These are phyloP conservation scores for Nestor notabilis DNA, from an alignment of 2,113 vertebrate species.

Conservation along the genomic window DNA sequence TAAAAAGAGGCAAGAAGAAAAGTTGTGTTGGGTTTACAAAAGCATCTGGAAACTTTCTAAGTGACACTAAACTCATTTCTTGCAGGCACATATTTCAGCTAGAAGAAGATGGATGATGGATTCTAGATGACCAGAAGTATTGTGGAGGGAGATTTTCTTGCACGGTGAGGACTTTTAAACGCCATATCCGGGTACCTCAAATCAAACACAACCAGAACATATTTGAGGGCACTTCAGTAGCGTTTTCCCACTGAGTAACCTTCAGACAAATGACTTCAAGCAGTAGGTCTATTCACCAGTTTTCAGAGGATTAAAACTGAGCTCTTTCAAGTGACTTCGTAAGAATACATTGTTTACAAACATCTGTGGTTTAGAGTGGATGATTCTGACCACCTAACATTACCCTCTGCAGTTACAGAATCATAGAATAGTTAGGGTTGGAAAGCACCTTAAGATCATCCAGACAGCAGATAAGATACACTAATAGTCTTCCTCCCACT, in stretches of 20 bases:
- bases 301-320: neutral
- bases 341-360: neutral
- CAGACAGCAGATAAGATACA: neutral
- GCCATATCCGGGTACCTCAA: neutral
- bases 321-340: neutral
- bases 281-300: neutral
- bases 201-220: neutral
- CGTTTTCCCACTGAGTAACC: neutral
- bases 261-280: neutral
- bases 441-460: too few relatives aligned
- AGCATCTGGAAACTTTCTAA: neutral
- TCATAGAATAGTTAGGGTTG: too few relatives aligned
- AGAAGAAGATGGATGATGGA: neutral
- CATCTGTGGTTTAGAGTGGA: neutral
- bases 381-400: neutral
- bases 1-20: neutral
- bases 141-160: neutral
- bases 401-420: neutral
- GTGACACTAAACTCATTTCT: neutral
- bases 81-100: neutral
- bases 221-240: neutral
- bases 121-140: too few relatives aligned
- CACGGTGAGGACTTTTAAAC: neutral
- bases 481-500: neutral
- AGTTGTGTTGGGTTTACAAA: neutral